Percentiles rank a stretch among this genome's conserved stretches.
These are phyloP conservation scores for Pituophis catenifer DNA, from an alignment of 2,113 vertebrate species.

Conservation along the genomic window DNA sequence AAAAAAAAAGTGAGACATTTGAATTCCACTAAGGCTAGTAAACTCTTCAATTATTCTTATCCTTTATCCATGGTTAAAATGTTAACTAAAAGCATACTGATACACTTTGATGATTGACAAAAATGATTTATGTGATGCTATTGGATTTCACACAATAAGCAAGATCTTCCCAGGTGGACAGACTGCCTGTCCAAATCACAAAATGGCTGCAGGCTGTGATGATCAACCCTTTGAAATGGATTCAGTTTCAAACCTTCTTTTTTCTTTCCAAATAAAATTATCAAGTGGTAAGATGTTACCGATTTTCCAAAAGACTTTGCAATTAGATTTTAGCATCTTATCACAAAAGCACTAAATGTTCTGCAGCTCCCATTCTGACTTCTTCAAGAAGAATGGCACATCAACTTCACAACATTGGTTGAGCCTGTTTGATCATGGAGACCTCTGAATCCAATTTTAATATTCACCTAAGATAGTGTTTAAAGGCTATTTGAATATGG, in stretches of 20 bases:
- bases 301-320: background rate
- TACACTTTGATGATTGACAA: background rate
- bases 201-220: background rate
- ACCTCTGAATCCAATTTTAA: constrained; percentile 1
- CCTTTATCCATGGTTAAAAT: background rate
- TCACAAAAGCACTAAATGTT: background rate
- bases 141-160: background rate
- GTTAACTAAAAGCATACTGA: constrained; percentile 2
- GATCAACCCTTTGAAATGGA: background rate
- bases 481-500: background rate
- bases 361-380: background rate
- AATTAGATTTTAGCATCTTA: background rate
- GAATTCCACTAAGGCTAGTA: background rate
- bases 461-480: background rate
- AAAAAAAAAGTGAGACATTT: background rate
- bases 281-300: background rate
- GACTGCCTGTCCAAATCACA: constrained; percentile 3
- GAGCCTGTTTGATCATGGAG: constrained; percentile 1
- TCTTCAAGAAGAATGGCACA: background rate
- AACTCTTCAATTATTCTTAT: background rate
- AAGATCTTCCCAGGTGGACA: background rate
- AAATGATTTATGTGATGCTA: background rate
- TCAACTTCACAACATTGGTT: background rate
- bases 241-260: background rate
- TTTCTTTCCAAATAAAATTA: constrained; percentile 18